Evolutionary conservation across 2,888 invertebrate species (phyloP).

Genomic region (Gonocerus acuteangulatus): DNA sequence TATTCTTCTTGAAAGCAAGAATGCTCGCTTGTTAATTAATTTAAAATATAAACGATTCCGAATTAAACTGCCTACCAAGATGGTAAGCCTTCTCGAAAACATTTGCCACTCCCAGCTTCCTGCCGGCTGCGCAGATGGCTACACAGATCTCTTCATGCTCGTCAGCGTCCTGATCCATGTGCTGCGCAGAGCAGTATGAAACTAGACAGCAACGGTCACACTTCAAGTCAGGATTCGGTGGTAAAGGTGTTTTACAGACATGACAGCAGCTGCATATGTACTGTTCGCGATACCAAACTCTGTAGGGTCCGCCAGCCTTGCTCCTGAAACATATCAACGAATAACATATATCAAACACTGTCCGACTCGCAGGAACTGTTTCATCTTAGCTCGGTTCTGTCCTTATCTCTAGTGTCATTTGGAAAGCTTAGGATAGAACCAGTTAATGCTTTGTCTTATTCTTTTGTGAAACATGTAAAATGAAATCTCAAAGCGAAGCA

Average conservation of each 20-base stretch:
- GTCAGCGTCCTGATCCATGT: conserved; percentile 25
- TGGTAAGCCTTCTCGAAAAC: conserved; percentile 26
- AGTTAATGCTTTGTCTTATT: too few species aligned
- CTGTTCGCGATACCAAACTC: conserved; percentile 28
- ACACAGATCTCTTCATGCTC: conserved; percentile 29
- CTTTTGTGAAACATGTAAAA: too few species aligned
- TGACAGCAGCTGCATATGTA: conserved; percentile 26
- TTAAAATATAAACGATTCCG: too few species aligned
- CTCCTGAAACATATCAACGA: too few species aligned
- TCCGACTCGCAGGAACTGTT: too few species aligned
- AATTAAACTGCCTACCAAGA: conserved; percentile 1
- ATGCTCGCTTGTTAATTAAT: too few species aligned
- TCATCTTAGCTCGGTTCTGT: too few species aligned
- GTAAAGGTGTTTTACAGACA: conserved; percentile 16
- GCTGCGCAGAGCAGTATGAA: conserved; percentile 20
- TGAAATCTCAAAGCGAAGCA: too few species aligned
- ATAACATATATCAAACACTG: too few species aligned
- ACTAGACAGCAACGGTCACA: conserved; percentile 23
- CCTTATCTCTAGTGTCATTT: too few species aligned
- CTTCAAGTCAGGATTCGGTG: not conserved
- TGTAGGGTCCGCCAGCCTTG: conserved; percentile 14
- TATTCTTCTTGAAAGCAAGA: too few species aligned
- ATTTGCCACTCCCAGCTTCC: not conserved
- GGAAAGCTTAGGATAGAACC: too few species aligned
- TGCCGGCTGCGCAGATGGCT: conserved; percentile 5